A percentile compares a stretch with the other conserved stretches of the same genome.
These are phyloP conservation scores for Parauchenoglanis ngamensis DNA, from an alignment of 2,797 vertebrate species.

Conservation along the genomic window DNA sequence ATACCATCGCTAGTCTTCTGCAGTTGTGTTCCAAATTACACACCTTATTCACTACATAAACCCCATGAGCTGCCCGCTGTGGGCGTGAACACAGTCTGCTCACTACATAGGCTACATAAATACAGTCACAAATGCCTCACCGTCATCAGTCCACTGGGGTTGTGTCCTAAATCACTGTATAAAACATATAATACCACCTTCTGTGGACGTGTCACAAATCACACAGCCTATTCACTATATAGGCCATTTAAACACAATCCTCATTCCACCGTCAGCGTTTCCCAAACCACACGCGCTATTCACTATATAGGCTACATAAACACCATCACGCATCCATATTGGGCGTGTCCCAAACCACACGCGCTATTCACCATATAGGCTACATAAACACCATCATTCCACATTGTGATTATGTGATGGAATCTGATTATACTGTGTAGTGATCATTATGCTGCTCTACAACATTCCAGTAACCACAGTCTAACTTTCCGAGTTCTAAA, in stretches of 20 bases:
- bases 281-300: background rate
- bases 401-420: background rate
- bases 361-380: too few relatives aligned
- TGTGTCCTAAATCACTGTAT: background rate
- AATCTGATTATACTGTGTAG: background rate
- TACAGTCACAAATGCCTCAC: background rate
- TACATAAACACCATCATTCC: background rate
- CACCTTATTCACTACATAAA: background rate
- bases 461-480: background rate
- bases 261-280: background rate
- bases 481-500: too few relatives aligned
- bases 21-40: background rate
- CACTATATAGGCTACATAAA: too few relatives aligned
- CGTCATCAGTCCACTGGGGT: background rate
- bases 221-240: background rate
- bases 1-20: too few relatives aligned
- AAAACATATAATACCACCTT: too few relatives aligned
- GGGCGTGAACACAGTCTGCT: too few relatives aligned
- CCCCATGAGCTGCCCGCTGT: too few relatives aligned
- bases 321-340: background rate
- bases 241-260: too few relatives aligned
- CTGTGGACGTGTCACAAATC: too few relatives aligned
- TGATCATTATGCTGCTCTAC: background rate
- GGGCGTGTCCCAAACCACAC: too few relatives aligned
- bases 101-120: too few relatives aligned